Evolutionary conservation across 2,888 invertebrate genomes (phyloP).

Genomic region (Cylindroiulus punctatus): DNA sequence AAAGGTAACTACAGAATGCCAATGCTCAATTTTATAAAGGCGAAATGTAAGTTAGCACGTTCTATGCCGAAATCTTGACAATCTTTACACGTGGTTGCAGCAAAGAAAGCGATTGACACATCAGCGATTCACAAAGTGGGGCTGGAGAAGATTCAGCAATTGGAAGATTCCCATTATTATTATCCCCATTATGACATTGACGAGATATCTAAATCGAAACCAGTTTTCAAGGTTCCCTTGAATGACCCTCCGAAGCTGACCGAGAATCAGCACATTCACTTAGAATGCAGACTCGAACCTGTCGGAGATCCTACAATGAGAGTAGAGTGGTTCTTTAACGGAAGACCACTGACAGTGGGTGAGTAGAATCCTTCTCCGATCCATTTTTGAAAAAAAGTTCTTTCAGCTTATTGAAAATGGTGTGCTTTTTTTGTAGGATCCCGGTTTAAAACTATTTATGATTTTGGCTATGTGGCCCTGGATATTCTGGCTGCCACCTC

Average conservation of each 20-base stretch:
- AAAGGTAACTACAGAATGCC: slow-evolving; percentile 52
- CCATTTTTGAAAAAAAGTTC: not conserved
- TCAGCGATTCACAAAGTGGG: slow-evolving; percentile 88
- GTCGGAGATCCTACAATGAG: slow-evolving; percentile 96
- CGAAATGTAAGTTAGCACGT: not conserved
- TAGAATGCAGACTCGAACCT: slow-evolving; percentile 91
- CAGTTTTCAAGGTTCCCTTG: slow-evolving; percentile 90
- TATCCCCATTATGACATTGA: slow-evolving; percentile 90
- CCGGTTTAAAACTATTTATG: slow-evolving; percentile 92
- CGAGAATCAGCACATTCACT: slow-evolving; percentile 89
- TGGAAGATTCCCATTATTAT: slow-evolving; percentile 85
- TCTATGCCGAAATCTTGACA: not conserved
- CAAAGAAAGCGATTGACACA: slow-evolving; percentile 87
- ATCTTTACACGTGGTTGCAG: slow-evolving; percentile 66
- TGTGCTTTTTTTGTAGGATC: slow-evolving; percentile 68
- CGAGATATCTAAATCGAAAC: slow-evolving; percentile 92
- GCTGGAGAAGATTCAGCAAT: slow-evolving; percentile 85
- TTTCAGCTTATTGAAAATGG: too few species aligned
- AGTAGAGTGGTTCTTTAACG: slow-evolving; percentile 96
- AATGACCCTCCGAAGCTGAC: slow-evolving; percentile 85
- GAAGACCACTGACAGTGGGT: slow-evolving; percentile 78
- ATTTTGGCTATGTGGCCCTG: slow-evolving; percentile 96
- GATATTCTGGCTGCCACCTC: slow-evolving; percentile 94
- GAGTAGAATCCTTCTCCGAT: slow-evolving; percentile 24
- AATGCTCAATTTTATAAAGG: not conserved